A percentile compares a stretch with the other conserved stretches of the same genome.
Conservation (phyloP, 2,888 invertebrate species). For the Lithophane leautieri region DNA sequence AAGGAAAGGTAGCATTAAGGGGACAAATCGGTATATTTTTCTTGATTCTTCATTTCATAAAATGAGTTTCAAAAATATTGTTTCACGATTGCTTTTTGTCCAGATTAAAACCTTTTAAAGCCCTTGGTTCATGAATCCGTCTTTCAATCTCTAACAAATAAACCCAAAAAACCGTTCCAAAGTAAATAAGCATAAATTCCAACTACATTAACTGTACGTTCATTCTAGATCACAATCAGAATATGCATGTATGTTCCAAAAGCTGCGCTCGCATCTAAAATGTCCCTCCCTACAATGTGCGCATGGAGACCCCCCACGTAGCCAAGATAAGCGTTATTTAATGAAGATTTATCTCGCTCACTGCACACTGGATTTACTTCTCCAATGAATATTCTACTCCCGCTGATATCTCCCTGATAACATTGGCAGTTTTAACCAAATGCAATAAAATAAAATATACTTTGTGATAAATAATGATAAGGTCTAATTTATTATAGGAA, state of each 20-base stretch:
- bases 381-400: conserved; percentile 74
- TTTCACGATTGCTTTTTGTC: background rate
- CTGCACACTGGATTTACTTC: conserved; percentile 75
- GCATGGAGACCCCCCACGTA: conserved; percentile 59
- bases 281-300: conserved; percentile 18
- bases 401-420: conserved; percentile 67
- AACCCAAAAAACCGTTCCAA: background rate
- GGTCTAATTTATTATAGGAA: conserved; percentile 35
- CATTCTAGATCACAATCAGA: conserved; percentile 39
- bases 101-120: background rate
- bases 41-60: background rate
- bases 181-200: conserved; percentile 18
- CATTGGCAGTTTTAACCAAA: conserved; percentile 69
- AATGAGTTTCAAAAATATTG: background rate
- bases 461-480: conserved; percentile 46
- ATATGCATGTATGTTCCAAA: conserved; percentile 31
- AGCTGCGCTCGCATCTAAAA: conserved; percentile 38
- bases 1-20: conserved; percentile 3
- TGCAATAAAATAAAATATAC: conserved; percentile 65
- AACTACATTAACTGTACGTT: conserved; percentile 30
- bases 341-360: conserved; percentile 77
- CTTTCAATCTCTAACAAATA: background rate
- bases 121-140: background rate
- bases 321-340: conserved; percentile 78
- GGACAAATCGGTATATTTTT: background rate